Conservation (phyloP, 2,797 vertebrate species). For the Danionella dracula region DNA sequence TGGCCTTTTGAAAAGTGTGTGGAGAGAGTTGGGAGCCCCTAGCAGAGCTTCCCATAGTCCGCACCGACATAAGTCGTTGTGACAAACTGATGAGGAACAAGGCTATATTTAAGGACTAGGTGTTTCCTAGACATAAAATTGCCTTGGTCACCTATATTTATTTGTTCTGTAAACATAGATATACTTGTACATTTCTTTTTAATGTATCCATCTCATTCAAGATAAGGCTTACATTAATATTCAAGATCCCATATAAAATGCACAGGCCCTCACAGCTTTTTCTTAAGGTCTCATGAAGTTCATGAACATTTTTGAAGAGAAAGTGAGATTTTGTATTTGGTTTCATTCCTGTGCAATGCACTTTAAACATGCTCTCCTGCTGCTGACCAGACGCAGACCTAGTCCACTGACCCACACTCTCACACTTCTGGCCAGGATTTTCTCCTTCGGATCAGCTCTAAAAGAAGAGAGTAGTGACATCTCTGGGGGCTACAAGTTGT, state of each 20-base stretch:
- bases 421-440: constrained; percentile 1
- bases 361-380: constrained; percentile 32
- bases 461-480: constrained; percentile 17
- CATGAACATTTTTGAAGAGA: not conserved
- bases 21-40: too few species aligned
- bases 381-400: constrained; percentile 17
- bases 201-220: too few species aligned
- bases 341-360: constrained; percentile 31
- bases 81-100: too few species aligned
- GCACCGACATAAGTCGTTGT: too few species aligned
- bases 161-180: too few species aligned
- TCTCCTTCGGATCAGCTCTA: constrained; percentile 13
- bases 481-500: constrained; percentile 23
- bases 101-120: too few species aligned
- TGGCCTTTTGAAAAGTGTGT: too few species aligned
- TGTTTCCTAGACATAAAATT: too few species aligned
- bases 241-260: not conserved
- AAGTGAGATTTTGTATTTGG: not conserved
- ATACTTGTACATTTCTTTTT: too few species aligned
- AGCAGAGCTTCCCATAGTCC: too few species aligned
- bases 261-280: not conserved
- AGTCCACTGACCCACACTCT: constrained; percentile 23
- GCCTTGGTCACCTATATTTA: too few species aligned
- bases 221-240: too few species aligned
- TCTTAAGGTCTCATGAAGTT: not conserved